Evolutionary conservation across 2,797 vertebrate species (phyloP).

Genomic region (Podarcis siculus): DNA sequence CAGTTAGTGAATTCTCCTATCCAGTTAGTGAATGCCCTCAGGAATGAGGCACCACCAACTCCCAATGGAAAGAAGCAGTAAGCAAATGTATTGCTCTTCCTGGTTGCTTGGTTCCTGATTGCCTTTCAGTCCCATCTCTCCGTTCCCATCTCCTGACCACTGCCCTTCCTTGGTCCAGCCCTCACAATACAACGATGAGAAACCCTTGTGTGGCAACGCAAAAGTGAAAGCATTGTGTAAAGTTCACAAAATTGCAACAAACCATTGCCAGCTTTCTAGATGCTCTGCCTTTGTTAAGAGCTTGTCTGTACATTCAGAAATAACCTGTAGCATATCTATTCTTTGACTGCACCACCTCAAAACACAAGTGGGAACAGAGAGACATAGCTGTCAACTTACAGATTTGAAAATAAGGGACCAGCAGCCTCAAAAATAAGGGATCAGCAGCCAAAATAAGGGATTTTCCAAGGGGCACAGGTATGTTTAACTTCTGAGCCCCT

Average conservation of each 20-base stretch:
- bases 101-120: no score
- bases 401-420: no score
- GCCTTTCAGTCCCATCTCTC: not conserved
- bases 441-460: no score
- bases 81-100: no score
- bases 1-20: not conserved
- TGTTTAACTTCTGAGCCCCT: no score
- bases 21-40: not conserved
- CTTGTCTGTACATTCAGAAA: not conserved
- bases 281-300: constrained; percentile 18
- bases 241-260: not conserved
- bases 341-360: not conserved
- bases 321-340: not conserved
- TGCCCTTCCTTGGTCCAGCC: not conserved
- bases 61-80: not conserved
- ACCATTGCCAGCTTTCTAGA: not conserved
- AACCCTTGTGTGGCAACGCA: not conserved
- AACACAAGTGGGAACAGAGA: not conserved
- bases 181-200: not conserved
- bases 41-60: not conserved
- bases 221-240: not conserved
- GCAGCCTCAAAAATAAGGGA: no score
- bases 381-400: no score
- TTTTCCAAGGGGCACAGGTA: no score
- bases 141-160: no score